phyloP scores from a whole-genome alignment of 1,140 invertebrate genomes.

The Drosophila tani region DNA sequence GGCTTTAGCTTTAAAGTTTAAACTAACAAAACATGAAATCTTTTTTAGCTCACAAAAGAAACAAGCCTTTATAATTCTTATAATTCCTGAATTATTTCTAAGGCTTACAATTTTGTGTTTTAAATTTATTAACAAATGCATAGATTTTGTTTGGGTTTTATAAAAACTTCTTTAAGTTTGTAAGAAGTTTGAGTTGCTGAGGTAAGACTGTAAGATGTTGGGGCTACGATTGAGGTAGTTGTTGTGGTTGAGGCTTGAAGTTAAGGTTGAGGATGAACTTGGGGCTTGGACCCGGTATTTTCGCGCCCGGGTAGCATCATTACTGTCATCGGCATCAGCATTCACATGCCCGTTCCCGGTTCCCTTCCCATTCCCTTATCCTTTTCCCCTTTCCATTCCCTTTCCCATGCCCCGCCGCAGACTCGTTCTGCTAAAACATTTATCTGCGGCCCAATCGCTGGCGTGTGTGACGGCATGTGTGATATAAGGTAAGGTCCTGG shows the following conservation, averaged over 20 bases:
- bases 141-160: neutral
- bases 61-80: too few relatives aligned
- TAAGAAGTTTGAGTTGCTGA: neutral
- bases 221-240: constrained; percentile 8
- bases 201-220: neutral
- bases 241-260: neutral
- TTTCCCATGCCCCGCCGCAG: constrained; percentile 26
- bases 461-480: constrained; percentile 10
- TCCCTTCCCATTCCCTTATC: neutral
- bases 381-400: neutral
- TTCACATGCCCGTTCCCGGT: neutral
- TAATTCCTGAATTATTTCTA: neutral
- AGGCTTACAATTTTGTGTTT: neutral
- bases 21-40: neutral
- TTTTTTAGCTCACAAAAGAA: too few relatives aligned
- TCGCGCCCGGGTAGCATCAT: constrained; percentile 44
- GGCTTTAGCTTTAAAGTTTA: neutral
- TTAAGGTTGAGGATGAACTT: constrained; percentile 7
- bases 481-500: constrained; percentile 4
- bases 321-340: constrained; percentile 49
- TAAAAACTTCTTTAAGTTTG: neutral
- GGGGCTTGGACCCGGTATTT: constrained; percentile 1
- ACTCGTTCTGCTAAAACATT: constrained; percentile 73
- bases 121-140: too few relatives aligned
- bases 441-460: constrained; percentile 59